Base-by-base conservation (phyloP, 2,797 vertebrate genomes). In the Microctenopoma stevenorrisi region DNA sequence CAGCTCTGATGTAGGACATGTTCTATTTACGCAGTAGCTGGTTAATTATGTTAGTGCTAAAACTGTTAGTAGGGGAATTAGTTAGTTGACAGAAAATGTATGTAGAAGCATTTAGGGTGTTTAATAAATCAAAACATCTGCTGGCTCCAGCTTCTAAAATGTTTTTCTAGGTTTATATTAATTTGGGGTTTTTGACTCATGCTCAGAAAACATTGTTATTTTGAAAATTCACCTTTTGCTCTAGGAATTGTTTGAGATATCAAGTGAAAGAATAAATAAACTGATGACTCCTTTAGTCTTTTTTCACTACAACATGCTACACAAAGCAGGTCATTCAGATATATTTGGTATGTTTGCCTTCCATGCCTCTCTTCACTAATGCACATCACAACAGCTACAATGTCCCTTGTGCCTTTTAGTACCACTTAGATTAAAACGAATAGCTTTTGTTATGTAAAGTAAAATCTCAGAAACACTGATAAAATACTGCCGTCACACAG, bases 391-490 rank as follows among this genome's bases (percentile, higher is more conserved):
- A 14, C 64, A 64, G 54, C 60, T 51, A 42, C 68, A 68, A 58
- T 48, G 60, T 61, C 57, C 37, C 40, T 50, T 22, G 28, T 62
- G 65, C 67, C 25, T 49, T 54, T 83, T 86, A 81, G 85, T 87
- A 79, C 84, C 66, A n/a, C 42, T 43, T 37, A 43, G 83, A 86
- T 89, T 87, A 82, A 68, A 68, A 55, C 60, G 75, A 86, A 84
- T 78, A 65, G 70, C 71, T 85, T 85, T 72, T 78, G 80, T 89
- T 83, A 87, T 68, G 62, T 83, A 78, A 87, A 88, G 69, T 51
- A 37, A 63, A 66, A 40, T 11, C 60, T 3, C 62, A 86, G 73
- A 77, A 65, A 71, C 26, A 74, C n/a, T 0, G 72, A 79, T 78
- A 74, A 75, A 84, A 78, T 57, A 64, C 63, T 52, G 59, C 62